Percentiles rank a stretch among this genome's conserved stretches.
These are phyloP conservation scores for Petrocephalus zakoni DNA, from an alignment of 2,113 vertebrate species.

Conservation along the genomic window DNA sequence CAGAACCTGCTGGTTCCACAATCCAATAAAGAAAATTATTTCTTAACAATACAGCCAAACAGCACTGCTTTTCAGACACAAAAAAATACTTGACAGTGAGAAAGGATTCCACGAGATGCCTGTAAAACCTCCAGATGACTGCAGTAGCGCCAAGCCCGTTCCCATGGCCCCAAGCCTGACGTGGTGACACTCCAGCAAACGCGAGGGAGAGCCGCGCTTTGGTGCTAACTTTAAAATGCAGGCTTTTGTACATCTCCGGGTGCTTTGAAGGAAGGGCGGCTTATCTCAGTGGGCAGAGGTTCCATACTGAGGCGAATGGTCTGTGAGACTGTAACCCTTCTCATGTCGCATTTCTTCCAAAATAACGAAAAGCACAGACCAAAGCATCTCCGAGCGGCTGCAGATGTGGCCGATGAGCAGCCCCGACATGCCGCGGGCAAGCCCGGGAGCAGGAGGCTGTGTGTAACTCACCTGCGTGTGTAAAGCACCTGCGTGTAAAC, in stretches of 20 bases:
- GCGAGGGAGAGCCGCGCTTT: background rate
- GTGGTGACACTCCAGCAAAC: background rate
- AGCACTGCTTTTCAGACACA: background rate
- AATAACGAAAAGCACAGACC: slow-evolving; percentile 67
- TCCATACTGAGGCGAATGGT: background rate
- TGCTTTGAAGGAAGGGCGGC: background rate
- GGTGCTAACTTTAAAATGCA: slow-evolving; percentile 6
- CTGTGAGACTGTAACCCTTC: background rate
- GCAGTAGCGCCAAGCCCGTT: background rate
- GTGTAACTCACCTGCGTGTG: no score
- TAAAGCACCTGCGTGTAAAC: slow-evolving; percentile 52
- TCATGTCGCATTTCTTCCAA: slow-evolving; percentile 56
- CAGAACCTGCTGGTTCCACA: background rate
- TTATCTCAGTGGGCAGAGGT: background rate
- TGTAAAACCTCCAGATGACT: background rate
- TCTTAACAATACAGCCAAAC: background rate
- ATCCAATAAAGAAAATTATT: background rate
- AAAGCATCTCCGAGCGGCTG: slow-evolving; percentile 62
- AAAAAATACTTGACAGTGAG: background rate
- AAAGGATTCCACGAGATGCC: background rate
- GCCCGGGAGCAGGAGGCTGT: slow-evolving; percentile 40
- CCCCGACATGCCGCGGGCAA: slow-evolving; percentile 39
- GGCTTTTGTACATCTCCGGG: background rate
- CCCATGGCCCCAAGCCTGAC: background rate
- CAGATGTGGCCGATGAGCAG: slow-evolving; percentile 39